Evolutionary conservation across 2,888 invertebrate species (phyloP).

Genomic region (Caenorhabditis sulstoni): DNA sequence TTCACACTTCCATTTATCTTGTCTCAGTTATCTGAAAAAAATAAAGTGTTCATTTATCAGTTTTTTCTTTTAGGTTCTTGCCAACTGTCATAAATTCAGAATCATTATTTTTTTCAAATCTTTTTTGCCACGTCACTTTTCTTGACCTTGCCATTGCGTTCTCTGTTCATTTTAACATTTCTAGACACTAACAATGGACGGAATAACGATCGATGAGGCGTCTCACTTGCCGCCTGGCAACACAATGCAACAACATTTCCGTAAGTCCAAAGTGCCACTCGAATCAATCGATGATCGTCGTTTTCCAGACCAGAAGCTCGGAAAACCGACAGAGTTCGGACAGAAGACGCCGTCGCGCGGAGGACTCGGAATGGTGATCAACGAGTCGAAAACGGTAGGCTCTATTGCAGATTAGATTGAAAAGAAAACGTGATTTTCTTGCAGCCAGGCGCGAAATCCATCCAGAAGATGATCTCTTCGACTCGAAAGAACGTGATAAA

Average conservation of each 20-base stretch:
- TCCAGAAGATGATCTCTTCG: slow-evolving; percentile 28
- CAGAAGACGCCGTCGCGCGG: slow-evolving; percentile 38
- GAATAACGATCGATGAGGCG: slow-evolving; percentile 22
- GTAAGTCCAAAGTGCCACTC: slow-evolving; percentile 15
- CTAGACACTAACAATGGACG: slow-evolving; percentile 38
- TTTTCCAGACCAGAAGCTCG: slow-evolving; percentile 44
- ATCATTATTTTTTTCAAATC: no score
- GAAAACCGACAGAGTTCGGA: slow-evolving; percentile 22
- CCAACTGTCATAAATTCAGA: no score
- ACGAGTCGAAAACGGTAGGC: slow-evolving; percentile 33
- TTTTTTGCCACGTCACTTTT: no score
- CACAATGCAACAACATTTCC: slow-evolving; percentile 33
- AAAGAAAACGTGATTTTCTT: background rate
- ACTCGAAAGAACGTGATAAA: slow-evolving; percentile 16
- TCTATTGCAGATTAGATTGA: background rate
- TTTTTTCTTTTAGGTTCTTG: no score
- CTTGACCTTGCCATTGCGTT: background rate
- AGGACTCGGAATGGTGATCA: slow-evolving; percentile 48
- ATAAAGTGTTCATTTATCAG: no score
- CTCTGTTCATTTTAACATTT: slow-evolving; percentile 9
- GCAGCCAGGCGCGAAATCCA: slow-evolving; percentile 37
- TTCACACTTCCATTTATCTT: no score
- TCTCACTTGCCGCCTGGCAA: background rate
- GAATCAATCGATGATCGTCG: no score
- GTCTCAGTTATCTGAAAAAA: no score